Conservation (phyloP, 2,888 invertebrate genomes). For the Polyploca ridens region DNA sequence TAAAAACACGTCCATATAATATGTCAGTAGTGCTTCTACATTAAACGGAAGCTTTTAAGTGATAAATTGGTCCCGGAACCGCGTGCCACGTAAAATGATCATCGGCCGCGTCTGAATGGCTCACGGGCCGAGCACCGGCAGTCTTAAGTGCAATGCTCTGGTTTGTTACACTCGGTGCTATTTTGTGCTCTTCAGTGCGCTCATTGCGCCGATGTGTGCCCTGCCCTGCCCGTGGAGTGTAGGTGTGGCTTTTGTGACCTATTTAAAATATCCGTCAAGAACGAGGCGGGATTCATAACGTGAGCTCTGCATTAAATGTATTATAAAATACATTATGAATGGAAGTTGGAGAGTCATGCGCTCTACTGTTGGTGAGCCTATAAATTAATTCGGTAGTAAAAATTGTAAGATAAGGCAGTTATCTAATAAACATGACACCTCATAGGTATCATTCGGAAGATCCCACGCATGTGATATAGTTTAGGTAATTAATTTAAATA, state of each 20-base stretch:
- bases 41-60: conserved; percentile 80
- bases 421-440: neutral
- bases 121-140: conserved; percentile 34
- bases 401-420: neutral
- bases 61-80: conserved; percentile 82
- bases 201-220: conserved; percentile 26
- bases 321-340: neutral
- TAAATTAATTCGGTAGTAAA: neutral
- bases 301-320: conserved; percentile 5
- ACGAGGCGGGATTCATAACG: conserved; percentile 12
- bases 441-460: neutral
- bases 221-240: conserved; percentile 22
- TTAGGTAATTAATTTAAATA: neutral
- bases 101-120: conserved; percentile 64
- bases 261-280: conserved; percentile 39
- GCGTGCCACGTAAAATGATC: conserved; percentile 76
- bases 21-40: conserved; percentile 51
- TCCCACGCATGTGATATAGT: neutral
- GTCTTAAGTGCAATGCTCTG: conserved; percentile 73
- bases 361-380: neutral
- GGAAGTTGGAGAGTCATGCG: neutral
- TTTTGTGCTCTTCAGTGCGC: conserved; percentile 32
- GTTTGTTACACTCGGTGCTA: conserved; percentile 50
- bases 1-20: conserved; percentile 52
- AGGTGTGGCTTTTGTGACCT: conserved; percentile 44